Conservation (phyloP, 2,888 invertebrate species). For the Cheilosia vulpina region DNA sequence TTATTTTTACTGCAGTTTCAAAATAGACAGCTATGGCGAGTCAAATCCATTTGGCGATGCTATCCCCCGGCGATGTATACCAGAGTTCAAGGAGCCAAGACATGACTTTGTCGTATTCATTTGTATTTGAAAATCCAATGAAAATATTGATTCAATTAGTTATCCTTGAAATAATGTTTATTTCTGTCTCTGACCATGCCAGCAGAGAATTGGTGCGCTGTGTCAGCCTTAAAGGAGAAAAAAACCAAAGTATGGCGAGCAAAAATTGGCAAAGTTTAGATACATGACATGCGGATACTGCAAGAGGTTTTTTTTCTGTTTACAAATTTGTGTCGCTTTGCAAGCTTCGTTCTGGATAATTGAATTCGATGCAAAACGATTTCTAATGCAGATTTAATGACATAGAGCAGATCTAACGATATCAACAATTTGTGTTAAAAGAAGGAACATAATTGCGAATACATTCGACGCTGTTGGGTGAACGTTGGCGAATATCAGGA, state of each 20-base stretch:
- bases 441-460: slow-evolving; percentile 21
- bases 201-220: not conserved
- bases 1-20: slow-evolving; percentile 21
- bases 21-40: slow-evolving; percentile 46
- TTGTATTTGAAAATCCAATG: slow-evolving; percentile 39
- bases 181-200: slow-evolving; percentile 8
- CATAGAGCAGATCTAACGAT: slow-evolving; percentile 62
- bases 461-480: slow-evolving; percentile 2
- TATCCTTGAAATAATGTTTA: slow-evolving; percentile 34
- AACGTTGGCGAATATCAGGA: not conserved
- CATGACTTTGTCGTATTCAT: slow-evolving; percentile 24
- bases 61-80: slow-evolving; percentile 27
- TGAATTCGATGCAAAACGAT: slow-evolving; percentile 67
- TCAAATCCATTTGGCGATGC: slow-evolving; percentile 52
- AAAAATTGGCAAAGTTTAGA: slow-evolving; percentile 35
- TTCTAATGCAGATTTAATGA: slow-evolving; percentile 73
- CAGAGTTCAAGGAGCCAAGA: slow-evolving; percentile 2
- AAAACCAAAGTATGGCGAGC: not conserved
- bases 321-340: not conserved
- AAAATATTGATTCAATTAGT: slow-evolving; percentile 44
- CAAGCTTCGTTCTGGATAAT: slow-evolving; percentile 37
- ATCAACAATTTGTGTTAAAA: slow-evolving; percentile 47
- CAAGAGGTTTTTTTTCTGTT: slow-evolving; percentile 3
- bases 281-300: slow-evolving; percentile 38
- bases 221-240: not conserved